Conservation (phyloP, 2,113 vertebrate genomes). For the Microtus oregoni region DNA sequence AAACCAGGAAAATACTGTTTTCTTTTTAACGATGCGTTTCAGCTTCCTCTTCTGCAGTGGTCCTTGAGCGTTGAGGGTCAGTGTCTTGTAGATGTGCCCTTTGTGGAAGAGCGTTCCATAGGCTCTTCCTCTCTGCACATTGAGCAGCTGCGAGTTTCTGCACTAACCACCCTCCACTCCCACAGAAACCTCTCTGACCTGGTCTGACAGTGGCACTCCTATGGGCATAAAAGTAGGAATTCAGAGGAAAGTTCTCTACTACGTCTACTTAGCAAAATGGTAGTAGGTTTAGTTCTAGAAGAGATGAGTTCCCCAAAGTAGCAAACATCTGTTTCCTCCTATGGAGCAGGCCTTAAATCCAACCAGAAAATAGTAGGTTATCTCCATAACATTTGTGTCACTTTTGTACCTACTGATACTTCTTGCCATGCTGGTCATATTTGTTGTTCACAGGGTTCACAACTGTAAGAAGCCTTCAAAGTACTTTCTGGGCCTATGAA, state of each 20-base stretch:
- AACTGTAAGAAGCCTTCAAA: not conserved
- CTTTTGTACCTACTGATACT: not conserved
- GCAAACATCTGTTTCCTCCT: not conserved
- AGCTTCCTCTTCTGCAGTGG: not conserved
- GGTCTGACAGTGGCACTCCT: not conserved
- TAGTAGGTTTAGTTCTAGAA: not conserved
- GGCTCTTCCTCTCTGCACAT: not conserved
- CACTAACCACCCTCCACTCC: not conserved
- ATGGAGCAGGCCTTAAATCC: too few species aligned
- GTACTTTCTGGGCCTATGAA: not conserved
- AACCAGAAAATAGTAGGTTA: not conserved
- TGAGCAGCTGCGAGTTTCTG: not conserved
- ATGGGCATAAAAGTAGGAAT: not conserved
- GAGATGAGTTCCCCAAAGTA: not conserved
- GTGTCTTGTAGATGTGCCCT: not conserved
- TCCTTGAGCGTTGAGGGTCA: not conserved
- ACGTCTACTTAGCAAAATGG: not conserved
- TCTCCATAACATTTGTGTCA: not conserved
- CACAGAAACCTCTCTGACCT: not conserved
- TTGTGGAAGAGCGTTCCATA: too few species aligned
- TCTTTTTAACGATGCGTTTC: not conserved
- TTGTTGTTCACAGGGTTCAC: not conserved
- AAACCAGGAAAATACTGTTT: not conserved
- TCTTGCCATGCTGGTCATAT: not conserved
- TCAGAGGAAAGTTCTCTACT: not conserved